Base-by-base conservation (phyloP, 1,140 invertebrate genomes). In the Wiebesia pumilae region DNA sequence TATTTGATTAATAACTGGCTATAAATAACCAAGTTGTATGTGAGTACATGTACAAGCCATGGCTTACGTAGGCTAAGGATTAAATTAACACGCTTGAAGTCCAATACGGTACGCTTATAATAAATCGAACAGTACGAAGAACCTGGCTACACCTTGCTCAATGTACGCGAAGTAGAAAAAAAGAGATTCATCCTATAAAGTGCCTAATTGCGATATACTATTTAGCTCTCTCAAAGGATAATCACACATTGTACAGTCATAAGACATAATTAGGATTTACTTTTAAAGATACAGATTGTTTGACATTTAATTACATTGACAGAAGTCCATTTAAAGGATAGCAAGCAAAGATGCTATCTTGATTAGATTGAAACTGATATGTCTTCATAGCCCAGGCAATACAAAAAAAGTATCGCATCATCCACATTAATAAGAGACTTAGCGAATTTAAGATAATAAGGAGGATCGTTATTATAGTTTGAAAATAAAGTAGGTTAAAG, bases 281-380 rank as follows among this genome's bases (percentile, higher is more conserved):
- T 71, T 71, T 71, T 38, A 38, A 38, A 19, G 69, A 71, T 71
- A 38, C 10, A 71, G 35, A 38, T 24, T 71, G 35, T 71, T 71
- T 71, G 69, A 71, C 69, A 71, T 71, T 38, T 71, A 71, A 71
- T 71, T 71, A 71, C 38, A 38, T 71, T 71, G 69, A 71, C 69
- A 35, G 35, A 71, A 71, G 33, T 71, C 69, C 38, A 75, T 40
- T 40, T 43, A 43, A 75, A 40, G 38, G 43, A 75, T 27, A 43
- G 21, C 24, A 27, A 75, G n/a, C 4, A 24, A 27, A 9, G 35
- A 35, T 4, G 38, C 40, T 75, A n/a, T 40, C 35, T 75, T 43
- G 71, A n/a, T 75, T 43, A 75, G 38, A 75, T 75, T 43, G 40
- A 40, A 40, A 43, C 38, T 14, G 38, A 75, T 43, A 43, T 38